Conservation (phyloP, 2,888 invertebrate genomes). For the Netelia inedita region DNA sequence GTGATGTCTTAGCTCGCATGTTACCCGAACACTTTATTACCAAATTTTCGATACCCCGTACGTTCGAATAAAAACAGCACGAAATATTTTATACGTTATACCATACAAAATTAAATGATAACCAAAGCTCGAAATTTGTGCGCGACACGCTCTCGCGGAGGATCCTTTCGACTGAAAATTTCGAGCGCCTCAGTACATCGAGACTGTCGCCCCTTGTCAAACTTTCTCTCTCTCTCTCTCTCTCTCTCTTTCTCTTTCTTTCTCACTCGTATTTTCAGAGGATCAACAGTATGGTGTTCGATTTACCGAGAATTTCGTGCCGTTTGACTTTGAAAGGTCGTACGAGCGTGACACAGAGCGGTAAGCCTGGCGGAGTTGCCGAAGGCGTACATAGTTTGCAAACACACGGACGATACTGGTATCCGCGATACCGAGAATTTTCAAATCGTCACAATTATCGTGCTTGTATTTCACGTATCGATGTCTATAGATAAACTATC, state of each 20-base stretch:
- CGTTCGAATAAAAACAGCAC: background rate
- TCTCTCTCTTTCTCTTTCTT: background rate
- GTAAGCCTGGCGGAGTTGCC: constrained; percentile 77
- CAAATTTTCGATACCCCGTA: constrained; percentile 2
- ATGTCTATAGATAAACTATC: background rate
- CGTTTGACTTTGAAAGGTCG: constrained; percentile 72
- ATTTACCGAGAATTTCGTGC: constrained; percentile 58
- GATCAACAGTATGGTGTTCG: constrained; percentile 37
- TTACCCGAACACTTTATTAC: constrained; percentile 51
- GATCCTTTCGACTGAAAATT: constrained; percentile 59
- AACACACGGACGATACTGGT: constrained; percentile 71
- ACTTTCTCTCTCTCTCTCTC: constrained; percentile 20
- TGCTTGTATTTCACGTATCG: background rate
- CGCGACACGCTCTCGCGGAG: constrained; percentile 27
- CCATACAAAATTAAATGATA: background rate
- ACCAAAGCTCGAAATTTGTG: constrained; percentile 6
- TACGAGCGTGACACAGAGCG: constrained; percentile 62
- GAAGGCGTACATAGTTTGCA: constrained; percentile 76
- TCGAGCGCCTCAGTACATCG: constrained; percentile 8
- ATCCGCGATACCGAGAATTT: constrained; percentile 60
- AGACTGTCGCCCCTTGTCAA: background rate
- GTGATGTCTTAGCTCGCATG: constrained; percentile 81
- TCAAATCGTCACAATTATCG: constrained; percentile 15
- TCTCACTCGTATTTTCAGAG: background rate
- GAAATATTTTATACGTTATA: constrained; percentile 1